Base-by-base conservation (phyloP, 2,113 vertebrate genomes). In the Dicrurus megarhynchus region DNA sequence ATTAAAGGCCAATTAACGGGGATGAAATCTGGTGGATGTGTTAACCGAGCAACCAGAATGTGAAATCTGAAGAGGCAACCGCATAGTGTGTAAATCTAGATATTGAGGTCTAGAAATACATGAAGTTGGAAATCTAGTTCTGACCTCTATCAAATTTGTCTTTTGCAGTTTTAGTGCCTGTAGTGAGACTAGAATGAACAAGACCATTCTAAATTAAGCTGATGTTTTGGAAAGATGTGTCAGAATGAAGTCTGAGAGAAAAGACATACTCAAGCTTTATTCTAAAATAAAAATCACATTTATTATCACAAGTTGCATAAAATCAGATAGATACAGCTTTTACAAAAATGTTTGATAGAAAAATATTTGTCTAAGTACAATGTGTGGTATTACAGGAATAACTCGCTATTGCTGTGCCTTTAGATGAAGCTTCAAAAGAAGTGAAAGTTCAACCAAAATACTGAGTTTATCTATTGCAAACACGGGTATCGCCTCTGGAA, bases 261-360 rank as follows among this genome's bases (percentile, higher is more conserved):
- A 80, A 93, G n/a, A 87, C 55, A 13, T 67, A 94, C 73, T 77
- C 93, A 79, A 70, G 89, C 84, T 98, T 97, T 98, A 98, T 95
- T 98, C 94, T 98, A 98, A 98, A 98, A 98, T 98, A 98, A 98
- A 98, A 95, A 94, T 95, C 96, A 98, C 97, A 97, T 98, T 98
- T 98, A 98, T 98, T 98, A 98, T 98, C 96, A 97, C 98, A 98
- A 98, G 96, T 98, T 97, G 97, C 98, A 98, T 98, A 98, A 98
- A 98, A 98, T 97, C 92, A 97, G 97, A 96, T 95, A 97, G 97
- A 97, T 96, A 97, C 97, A 97, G 96, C 96, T 97, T 97, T 98
- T 98, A 98, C 95, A 98, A 98, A 98, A 98, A 97, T 93, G 90
- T 91, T 88, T 95, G 92, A 95, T 98, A 98, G 98, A 98, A 98